Base-by-base conservation (phyloP, 1,140 invertebrate species). In the Calephelis nemesis region DNA sequence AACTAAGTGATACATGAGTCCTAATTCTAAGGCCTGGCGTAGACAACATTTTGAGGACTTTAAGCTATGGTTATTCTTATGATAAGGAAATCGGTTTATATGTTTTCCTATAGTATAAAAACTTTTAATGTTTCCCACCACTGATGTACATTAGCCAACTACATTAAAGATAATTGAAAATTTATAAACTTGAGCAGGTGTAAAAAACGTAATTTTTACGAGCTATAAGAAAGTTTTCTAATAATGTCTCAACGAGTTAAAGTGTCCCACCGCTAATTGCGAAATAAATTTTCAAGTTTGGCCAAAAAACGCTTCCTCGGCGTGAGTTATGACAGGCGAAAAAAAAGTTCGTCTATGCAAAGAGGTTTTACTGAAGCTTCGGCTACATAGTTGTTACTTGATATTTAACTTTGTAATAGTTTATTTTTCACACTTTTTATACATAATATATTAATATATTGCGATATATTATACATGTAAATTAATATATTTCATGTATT, bases 281-380 rank as follows among this genome's bases (percentile, higher is more conserved):
- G 77, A 84, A 81, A 86, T 86, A 84, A 86, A 86, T 86, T 83
- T 79, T 65, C 81, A 78, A 81, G 81, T 84, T 84, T 79, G 65
- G 67, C 73, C 75, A 74, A 81, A 85, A 85, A 85, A 85, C 65
- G 63, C 50, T 67, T 68, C 65, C 72, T 49, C 50, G 47, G 13
- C 30, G 70, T 85, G 78, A 85, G 74, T 78, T 83, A 85, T 77
- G 68, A 68, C 73, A 67, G 68, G 68, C 63, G 68, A 69, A 75
- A 75, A 75, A 45, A 72, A 72, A 73, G 50, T 58, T 63, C 47
- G 60, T 62, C 62, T 67, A 67, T 65, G 52, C 52, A 58, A 39
- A 39, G 52, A 58, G 52, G 52, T 58, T 58, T 58, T 58, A 30
- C 13, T 58, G 30, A 39, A 58, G 19, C 52, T 54, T 10, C 19